Base-by-base conservation (phyloP, 2,113 vertebrate genomes). In the Pseudorasbora parva region DNA sequence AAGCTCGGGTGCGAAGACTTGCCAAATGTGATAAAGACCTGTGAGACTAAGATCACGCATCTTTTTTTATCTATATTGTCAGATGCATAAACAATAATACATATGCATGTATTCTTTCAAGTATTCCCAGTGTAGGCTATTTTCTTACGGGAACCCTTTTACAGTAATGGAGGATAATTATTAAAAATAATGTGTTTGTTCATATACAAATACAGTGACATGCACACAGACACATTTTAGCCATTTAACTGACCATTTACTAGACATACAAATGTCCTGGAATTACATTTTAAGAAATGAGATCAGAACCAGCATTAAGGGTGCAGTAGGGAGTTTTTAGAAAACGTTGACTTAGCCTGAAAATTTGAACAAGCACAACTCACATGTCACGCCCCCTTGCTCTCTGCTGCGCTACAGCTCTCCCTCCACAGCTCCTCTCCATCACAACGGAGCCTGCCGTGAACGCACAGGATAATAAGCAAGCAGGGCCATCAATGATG, bases 1-100 rank as follows among this genome's bases (percentile, higher is more conserved):
- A 90, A 88, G 86, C 82, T 84, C 33, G n/a, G 17, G 80, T 85
- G 78, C 87, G 81, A 78, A 88, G 85, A 59, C 45, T 62, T 62
- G 82, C 85, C 76, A 88, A 87, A 79, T 66, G 45, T 76, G 78
- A 81, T 86, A 59, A 82, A 82, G 51, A 82, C 30, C 68, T 51
- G 25, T 14, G 78, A 66, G 78, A 66, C 37, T n/a, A 12, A 2
- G 9, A 23, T 59, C 54, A 23, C n/a, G 11, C 14, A 27, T 25
- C 12, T 10, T 21, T 27, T n/a, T 49, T 47, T 33, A 64, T 62
- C 5, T 51, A 66, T 49, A 66, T 43, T 78, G 43, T 47, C 43
- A 66, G 78, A 47, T 49, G 15, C 59, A 33, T 66, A 79, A 47
- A 62, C 11, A 47, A 79, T 49, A 21, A 25, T 79, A 66, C 43